Evolutionary conservation across 2,797 vertebrate genomes (phyloP).

Genomic region (Chrosomus eos): DNA sequence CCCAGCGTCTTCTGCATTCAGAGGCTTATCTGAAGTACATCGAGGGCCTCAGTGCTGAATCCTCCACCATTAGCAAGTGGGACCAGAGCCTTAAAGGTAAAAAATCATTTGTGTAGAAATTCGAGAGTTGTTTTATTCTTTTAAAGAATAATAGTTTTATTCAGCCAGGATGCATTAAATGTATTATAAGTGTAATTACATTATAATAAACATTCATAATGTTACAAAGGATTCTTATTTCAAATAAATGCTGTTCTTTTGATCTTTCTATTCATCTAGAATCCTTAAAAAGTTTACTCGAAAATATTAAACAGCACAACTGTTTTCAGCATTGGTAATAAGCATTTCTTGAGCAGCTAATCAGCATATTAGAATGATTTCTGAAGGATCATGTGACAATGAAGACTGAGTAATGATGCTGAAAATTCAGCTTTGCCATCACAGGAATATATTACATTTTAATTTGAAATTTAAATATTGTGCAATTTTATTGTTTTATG

Average conservation of each 20-base stretch:
- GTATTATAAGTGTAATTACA: no score
- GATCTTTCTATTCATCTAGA: neutral
- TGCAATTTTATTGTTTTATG: neutral
- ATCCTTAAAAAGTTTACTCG: neutral
- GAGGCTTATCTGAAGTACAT: slow-evolving; percentile 99
- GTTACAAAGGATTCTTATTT: neutral
- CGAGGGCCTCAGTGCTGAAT: slow-evolving; percentile 93
- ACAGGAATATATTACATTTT: neutral
- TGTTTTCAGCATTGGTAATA: neutral
- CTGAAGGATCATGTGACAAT: neutral
- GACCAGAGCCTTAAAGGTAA: slow-evolving; percentile 95
- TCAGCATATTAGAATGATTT: neutral
- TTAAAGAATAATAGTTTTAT: neutral
- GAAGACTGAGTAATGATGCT: neutral
- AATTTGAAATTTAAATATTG: neutral
- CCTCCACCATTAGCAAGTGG: slow-evolving; percentile 95
- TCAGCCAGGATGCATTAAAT: neutral
- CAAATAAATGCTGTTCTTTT: neutral
- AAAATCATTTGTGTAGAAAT: neutral
- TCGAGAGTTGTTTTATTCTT: neutral
- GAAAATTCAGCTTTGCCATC: neutral
- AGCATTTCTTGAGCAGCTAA: neutral
- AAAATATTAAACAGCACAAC: neutral
- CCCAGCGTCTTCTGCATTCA: slow-evolving; percentile 95
- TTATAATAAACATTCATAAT: neutral